A percentile compares a stretch with the other conserved stretches of the same genome.
These are phyloP conservation scores for Sebastes wilsoni DNA, from an alignment of 2,797 vertebrate species.

Conservation along the genomic window DNA sequence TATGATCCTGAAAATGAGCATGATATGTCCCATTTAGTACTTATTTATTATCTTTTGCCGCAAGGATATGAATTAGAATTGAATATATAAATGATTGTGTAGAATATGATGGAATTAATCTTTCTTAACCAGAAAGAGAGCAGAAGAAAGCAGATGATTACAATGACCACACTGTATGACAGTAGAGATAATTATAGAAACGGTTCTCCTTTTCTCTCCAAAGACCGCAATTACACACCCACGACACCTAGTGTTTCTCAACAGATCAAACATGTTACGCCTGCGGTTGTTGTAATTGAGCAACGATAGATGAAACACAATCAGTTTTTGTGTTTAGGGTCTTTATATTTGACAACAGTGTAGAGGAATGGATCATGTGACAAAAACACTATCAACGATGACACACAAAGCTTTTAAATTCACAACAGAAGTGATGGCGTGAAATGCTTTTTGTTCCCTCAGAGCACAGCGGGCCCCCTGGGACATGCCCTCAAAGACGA, in stretches of 20 bases:
- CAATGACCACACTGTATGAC: not conserved
- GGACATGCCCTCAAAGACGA: constrained; percentile 50
- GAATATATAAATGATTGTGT: not conserved
- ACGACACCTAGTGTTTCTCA: not conserved
- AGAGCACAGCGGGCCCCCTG: constrained; percentile 7
- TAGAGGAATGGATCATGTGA: not conserved
- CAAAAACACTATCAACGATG: not conserved
- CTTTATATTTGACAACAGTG: not conserved
- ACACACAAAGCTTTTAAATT: constrained; percentile 3
- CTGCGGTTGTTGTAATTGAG: not conserved
- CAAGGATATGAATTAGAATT: not conserved
- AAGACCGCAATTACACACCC: not conserved
- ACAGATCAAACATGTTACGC: not conserved
- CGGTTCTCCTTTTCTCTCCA: not conserved
- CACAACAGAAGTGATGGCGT: not conserved
- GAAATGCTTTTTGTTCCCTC: constrained; percentile 4
- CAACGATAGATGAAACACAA: not conserved
- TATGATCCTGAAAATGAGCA: too few species aligned
- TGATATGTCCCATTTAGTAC: not conserved
- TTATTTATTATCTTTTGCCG: not conserved
- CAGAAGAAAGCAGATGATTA: not conserved
- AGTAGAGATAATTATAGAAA: not conserved
- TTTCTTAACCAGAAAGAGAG: not conserved
- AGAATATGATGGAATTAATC: not conserved
- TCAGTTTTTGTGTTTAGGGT: not conserved